Conservation (phyloP, 2,113 vertebrate genomes). For the Psilopsiagon aymara region DNA sequence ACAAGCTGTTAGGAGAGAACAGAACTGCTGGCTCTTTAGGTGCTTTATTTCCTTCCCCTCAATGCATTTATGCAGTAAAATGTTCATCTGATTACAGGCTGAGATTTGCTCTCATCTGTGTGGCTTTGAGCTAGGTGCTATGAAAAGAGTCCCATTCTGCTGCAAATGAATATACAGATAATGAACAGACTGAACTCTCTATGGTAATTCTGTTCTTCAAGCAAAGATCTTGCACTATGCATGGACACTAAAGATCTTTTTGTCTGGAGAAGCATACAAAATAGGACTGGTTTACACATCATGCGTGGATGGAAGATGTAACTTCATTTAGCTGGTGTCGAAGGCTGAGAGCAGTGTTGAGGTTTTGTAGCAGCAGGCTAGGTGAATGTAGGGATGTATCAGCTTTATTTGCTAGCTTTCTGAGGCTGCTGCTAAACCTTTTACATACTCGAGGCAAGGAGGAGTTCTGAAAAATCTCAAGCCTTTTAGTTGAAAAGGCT, state of each 20-base stretch:
- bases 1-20: background rate
- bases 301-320: background rate
- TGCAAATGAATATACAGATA: background rate
- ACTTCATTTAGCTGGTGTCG: background rate
- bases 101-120: background rate
- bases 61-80: background rate
- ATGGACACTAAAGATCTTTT: background rate
- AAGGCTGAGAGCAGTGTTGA: background rate
- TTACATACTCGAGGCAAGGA: background rate
- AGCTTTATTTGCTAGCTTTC: background rate
- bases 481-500: background rate
- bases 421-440: background rate
- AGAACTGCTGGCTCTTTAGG: background rate
- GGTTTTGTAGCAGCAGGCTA: background rate
- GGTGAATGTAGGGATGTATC: background rate
- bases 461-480: background rate
- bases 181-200: background rate
- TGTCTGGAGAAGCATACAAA: background rate
- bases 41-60: background rate
- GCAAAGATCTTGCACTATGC: background rate
- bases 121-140: background rate
- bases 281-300: background rate
- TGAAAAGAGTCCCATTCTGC: background rate
- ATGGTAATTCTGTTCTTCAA: background rate
- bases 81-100: background rate